A percentile compares a stretch with the other conserved stretches of the same genome.
Evolutionary conservation across 2,888 invertebrate species (phyloP).

Genomic region (Arrhopalites spinosus): DNA sequence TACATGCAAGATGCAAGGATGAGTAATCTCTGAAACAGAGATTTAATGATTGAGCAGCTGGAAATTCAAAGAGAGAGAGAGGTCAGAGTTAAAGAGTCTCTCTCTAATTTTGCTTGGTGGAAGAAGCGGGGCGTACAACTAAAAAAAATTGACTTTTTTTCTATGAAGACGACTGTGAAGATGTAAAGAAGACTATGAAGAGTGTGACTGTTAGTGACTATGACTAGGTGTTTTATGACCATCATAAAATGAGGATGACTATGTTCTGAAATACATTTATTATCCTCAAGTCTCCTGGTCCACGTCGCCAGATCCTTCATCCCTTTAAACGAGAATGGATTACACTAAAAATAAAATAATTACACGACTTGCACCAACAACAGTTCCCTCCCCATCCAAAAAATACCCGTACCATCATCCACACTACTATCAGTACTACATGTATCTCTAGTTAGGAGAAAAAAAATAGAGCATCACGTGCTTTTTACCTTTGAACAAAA

Average conservation of each 20-base stretch:
- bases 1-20: too few relatives aligned
- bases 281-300: not conserved
- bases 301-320: not conserved
- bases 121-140: too few relatives aligned
- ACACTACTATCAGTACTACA: too few relatives aligned
- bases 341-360: slow-evolving; percentile 5
- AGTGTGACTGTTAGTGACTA: slow-evolving; percentile 3
- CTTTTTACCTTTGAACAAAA: too few relatives aligned
- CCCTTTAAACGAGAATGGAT: slow-evolving; percentile 1
- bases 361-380: too few relatives aligned
- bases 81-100: slow-evolving; percentile 1
- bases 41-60: slow-evolving; percentile 18
- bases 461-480: too few relatives aligned
- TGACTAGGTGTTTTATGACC: slow-evolving; percentile 28
- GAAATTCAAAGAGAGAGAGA: not conserved
- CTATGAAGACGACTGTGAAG: not conserved
- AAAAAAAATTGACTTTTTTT: not conserved
- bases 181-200: not conserved
- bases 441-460: too few relatives aligned
- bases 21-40: not conserved
- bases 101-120: not conserved
- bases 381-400: too few relatives aligned
- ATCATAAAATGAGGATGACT: slow-evolving; percentile 29
- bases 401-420: too few relatives aligned
- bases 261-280: slow-evolving; percentile 33